Conservation (phyloP, 2,888 invertebrate genomes). For the Brachylomia viminalis region DNA sequence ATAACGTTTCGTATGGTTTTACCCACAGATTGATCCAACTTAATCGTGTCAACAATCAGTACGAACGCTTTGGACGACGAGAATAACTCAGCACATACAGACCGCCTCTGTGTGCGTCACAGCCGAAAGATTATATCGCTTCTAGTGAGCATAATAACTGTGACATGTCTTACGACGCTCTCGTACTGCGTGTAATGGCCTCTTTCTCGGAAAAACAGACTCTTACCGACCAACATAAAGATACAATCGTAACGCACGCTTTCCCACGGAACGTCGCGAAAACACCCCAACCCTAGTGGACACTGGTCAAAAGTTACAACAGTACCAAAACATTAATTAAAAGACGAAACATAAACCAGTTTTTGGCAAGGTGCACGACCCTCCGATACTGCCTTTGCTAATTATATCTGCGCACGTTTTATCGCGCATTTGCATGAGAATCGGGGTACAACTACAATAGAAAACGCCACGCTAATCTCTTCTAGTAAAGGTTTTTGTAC, state of each 20-base stretch:
- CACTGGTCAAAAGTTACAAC: slow-evolving; percentile 85
- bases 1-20: slow-evolving; percentile 62
- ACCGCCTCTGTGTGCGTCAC: slow-evolving; percentile 84
- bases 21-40: slow-evolving; percentile 67
- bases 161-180: slow-evolving; percentile 88
- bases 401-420: slow-evolving; percentile 90
- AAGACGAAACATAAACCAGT: slow-evolving; percentile 84
- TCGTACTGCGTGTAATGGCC: slow-evolving; percentile 86
- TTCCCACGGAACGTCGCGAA: slow-evolving; percentile 87
- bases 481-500: slow-evolving; percentile 64
- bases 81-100: slow-evolving; percentile 78
- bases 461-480: slow-evolving; percentile 82
- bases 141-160: slow-evolving; percentile 89
- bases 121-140: slow-evolving; percentile 87
- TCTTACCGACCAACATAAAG: slow-evolving; percentile 85
- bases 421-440: slow-evolving; percentile 88
- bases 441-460: slow-evolving; percentile 84
- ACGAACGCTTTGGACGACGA: slow-evolving; percentile 74
- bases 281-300: slow-evolving; percentile 76
- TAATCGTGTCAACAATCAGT: slow-evolving; percentile 84
- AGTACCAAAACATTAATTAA: slow-evolving; percentile 88
- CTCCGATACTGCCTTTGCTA: slow-evolving; percentile 82
- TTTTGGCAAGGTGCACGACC: slow-evolving; percentile 82
- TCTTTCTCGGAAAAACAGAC: slow-evolving; percentile 87
- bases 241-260: slow-evolving; percentile 81